phyloP scores from a whole-genome alignment of 2,888 invertebrate genomes.

The Calameuta filiformis region DNA sequence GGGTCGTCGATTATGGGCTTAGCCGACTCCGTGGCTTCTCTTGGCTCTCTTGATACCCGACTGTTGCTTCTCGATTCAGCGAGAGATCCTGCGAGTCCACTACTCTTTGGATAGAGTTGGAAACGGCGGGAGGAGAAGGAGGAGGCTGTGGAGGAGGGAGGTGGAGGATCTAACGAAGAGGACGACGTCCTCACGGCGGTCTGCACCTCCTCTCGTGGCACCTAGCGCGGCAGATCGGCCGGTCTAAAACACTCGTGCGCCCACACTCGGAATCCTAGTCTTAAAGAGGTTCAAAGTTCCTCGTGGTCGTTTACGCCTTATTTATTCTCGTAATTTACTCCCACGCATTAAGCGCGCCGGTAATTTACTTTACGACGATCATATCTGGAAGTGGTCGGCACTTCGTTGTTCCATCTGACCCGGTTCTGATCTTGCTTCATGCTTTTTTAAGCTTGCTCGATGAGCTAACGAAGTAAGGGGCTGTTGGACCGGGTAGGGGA shows the following conservation, averaged over 20 bases:
- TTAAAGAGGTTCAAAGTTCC: conserved; percentile 53
- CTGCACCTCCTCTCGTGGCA: too few relatives aligned
- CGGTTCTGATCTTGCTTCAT: too few relatives aligned
- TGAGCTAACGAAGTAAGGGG: too few relatives aligned
- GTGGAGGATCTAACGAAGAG: not conserved
- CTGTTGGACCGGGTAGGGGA: too few relatives aligned
- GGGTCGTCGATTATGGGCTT: conserved; percentile 40
- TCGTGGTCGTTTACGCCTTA: conserved; percentile 52
- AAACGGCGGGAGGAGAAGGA: not conserved
- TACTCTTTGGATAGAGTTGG: not conserved
- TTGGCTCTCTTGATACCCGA: not conserved
- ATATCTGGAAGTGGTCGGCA: conserved; percentile 48
- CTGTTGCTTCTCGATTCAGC: not conserved
- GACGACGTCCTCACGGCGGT: too few relatives aligned
- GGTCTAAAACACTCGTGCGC: conserved; percentile 33
- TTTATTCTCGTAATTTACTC: conserved; percentile 60
- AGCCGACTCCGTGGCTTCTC: conserved; percentile 22
- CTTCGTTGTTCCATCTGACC: too few relatives aligned
- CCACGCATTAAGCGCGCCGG: conserved; percentile 46
- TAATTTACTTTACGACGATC: conserved; percentile 56
- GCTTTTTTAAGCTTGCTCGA: too few relatives aligned
- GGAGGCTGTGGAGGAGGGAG: not conserved
- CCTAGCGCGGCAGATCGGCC: not conserved
- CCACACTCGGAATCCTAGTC: conserved; percentile 49
- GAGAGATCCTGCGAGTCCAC: not conserved